Evolutionary conservation across 2,113 vertebrate genomes (phyloP).

Genomic region (Xiphophorus hellerii): DNA sequence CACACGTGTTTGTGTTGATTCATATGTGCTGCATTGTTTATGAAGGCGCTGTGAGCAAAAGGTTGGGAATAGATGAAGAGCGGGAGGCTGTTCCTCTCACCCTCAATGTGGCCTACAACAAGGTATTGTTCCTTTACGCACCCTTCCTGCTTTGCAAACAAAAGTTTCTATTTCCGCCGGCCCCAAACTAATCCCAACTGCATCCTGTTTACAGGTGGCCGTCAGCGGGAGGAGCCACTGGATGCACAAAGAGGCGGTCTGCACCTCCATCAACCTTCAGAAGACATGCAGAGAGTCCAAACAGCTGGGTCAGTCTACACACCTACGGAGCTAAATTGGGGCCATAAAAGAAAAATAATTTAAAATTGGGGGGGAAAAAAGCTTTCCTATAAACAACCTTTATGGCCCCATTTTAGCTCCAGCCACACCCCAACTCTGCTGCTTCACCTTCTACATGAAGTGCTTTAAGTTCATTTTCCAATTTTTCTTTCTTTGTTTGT

Average conservation of each 20-base stretch:
- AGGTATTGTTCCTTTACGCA: slow-evolving; percentile 74
- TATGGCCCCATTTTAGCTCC: no score
- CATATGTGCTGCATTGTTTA: neutral
- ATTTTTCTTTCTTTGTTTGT: neutral
- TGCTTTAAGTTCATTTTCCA: neutral
- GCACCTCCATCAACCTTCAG: slow-evolving; percentile 88
- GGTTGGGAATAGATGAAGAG: slow-evolving; percentile 93
- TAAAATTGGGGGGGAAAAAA: no score
- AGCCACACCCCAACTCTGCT: neutral
- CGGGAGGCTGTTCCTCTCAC: slow-evolving; percentile 90
- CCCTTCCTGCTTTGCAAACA: neutral
- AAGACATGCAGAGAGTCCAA: slow-evolving; percentile 87
- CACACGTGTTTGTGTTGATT: slow-evolving; percentile 11
- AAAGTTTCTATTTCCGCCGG: neutral
- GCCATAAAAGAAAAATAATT: no score
- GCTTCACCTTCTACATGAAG: neutral
- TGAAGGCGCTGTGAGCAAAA: slow-evolving; percentile 90
- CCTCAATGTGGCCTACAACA: slow-evolving; percentile 90
- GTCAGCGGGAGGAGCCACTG: slow-evolving; percentile 90
- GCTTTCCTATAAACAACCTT: no score
- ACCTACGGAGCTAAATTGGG: no score
- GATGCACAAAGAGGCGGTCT: slow-evolving; percentile 85
- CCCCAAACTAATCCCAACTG: neutral
- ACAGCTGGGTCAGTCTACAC: slow-evolving; percentile 81
- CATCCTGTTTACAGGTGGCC: slow-evolving; percentile 79